Evolutionary conservation across 2,888 invertebrate species (phyloP), one percentile per base, ranked within the genome.

Genomic region (Boloria selene): DNA sequence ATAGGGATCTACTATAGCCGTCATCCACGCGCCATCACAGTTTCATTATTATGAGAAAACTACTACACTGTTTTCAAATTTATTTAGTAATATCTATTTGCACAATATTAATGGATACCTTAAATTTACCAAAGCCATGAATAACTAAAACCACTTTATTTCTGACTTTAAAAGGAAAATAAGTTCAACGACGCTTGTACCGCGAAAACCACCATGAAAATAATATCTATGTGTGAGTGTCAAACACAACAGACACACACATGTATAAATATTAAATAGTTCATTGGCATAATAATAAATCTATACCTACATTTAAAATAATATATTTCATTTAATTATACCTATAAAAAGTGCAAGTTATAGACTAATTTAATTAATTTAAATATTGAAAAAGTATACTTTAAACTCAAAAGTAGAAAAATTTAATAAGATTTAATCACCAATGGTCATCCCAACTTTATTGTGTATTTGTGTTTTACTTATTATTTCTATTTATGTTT

Each of bases 21-120:
- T 83, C 84, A 85, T 83, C 82, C 87, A 82, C 90, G 85, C 91
- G 90, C 90, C 91, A 91, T 90, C 80, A 80, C 81, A 78, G 76
- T 78, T 81, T 79, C 75, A 79, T 72, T 72, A 70, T 55, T 54
- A 53, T 59, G 64, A 77, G 73, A 73, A 70, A 65, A 69, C 68
- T 67, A 60, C 72, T 76, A 71, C 71, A 68, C 68, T 72, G 51
- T 60, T 65, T 55, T 63, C 13, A 69, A 75, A 51, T 72, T 64
- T 67, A 69, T 13, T 64, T n/a, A 14, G 22, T 61, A 54, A 47
- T 64, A 68, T 49, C 73, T 67, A 63, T 73, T 53, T 63, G 64
- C 56, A 54, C 70, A 72, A 72, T 66, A 65, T 68, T 64, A 72
- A 58, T 69, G 64, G 70, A 78, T 74, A 76, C 73, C 73, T 78